These are phyloP conservation scores for Ephydatia muelleri DNA, from an alignment of 37 sponge, comb jelly and placozoan species.

Conservation along the genomic window DNA sequence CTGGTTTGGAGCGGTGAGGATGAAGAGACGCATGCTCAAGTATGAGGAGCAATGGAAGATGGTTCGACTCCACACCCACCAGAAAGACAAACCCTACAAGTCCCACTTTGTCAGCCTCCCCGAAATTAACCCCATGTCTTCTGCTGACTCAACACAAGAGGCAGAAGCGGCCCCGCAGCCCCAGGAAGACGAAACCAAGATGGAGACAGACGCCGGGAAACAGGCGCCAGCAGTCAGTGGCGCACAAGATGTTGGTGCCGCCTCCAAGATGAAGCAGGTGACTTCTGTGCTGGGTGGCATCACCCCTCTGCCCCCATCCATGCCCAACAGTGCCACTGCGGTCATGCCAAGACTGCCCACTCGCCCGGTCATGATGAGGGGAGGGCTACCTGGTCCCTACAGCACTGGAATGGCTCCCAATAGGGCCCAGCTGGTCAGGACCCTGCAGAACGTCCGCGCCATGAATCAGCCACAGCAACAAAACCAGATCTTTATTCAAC, in stretches of 20 bases:
- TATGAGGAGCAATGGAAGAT: conserved; percentile 69
- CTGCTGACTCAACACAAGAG: background rate
- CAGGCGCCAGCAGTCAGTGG: background rate
- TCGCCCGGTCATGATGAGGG: background rate
- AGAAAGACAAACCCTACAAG: conserved; percentile 21
- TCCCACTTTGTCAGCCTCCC: conserved; percentile 41
- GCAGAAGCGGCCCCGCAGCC: background rate
- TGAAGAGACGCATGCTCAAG: conserved; percentile 80
- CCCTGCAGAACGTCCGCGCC: too few relatives aligned
- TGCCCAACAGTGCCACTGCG: background rate
- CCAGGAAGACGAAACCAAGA: background rate
- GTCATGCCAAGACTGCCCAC: background rate
- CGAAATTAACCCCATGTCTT: background rate
- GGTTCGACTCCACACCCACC: conserved; percentile 76
- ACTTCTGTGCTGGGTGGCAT: background rate
- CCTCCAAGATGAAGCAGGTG: background rate
- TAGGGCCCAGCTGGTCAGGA: too few relatives aligned
- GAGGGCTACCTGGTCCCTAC: background rate
- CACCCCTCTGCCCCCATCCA: background rate
- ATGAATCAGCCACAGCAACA: too few relatives aligned
- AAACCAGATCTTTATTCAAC: too few relatives aligned
- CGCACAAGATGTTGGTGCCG: background rate
- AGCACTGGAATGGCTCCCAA: background rate
- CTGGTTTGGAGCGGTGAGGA: conserved; percentile 82
- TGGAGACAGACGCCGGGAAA: background rate